Conservation (phyloP, 1,140 invertebrate genomes). For the Drosophila leontia region DNA sequence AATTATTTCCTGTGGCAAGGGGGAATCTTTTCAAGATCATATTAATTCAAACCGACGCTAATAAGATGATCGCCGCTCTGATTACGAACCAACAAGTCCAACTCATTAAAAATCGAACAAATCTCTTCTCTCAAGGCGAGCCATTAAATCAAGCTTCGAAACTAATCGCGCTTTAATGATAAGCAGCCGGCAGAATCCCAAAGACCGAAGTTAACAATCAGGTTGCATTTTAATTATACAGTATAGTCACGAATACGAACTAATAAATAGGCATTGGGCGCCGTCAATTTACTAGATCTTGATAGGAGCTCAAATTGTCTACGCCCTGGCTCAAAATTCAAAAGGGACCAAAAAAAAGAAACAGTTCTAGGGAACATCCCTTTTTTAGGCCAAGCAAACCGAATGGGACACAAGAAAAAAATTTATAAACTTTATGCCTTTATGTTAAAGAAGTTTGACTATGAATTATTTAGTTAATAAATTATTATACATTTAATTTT, state of each 20-base stretch:
- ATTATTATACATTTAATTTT: background rate
- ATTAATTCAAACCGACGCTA: conserved; percentile 40
- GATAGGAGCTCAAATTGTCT: conserved; percentile 30
- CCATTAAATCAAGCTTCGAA: conserved; percentile 17
- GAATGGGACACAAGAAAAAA: conserved; percentile 7
- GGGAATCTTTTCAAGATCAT: conserved; percentile 2
- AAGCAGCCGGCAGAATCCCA: conserved; percentile 26
- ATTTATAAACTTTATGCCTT: background rate
- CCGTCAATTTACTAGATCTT: conserved; percentile 35
- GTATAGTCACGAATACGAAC: conserved; percentile 46
- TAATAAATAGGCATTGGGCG: conserved; percentile 67
- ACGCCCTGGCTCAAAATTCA: conserved; percentile 37
- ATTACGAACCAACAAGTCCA: conserved; percentile 24
- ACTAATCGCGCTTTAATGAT: conserved; percentile 73
- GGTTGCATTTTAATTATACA: conserved; percentile 68
- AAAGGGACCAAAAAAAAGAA: conserved; percentile 22
- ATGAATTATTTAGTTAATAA: too few relatives aligned
- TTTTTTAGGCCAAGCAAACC: background rate
- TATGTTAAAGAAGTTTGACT: background rate
- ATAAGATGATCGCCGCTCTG: conserved; percentile 8
- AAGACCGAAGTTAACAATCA: conserved; percentile 34
- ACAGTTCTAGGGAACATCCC: conserved; percentile 15
- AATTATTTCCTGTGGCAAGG: background rate
- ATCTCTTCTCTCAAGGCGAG: conserved; percentile 41
- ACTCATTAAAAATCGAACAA: conserved; percentile 47